Percentiles rank a stretch among this genome's conserved stretches.
phyloP scores from a whole-genome alignment of 2,113 vertebrate species.

The Microtus montanus region DNA sequence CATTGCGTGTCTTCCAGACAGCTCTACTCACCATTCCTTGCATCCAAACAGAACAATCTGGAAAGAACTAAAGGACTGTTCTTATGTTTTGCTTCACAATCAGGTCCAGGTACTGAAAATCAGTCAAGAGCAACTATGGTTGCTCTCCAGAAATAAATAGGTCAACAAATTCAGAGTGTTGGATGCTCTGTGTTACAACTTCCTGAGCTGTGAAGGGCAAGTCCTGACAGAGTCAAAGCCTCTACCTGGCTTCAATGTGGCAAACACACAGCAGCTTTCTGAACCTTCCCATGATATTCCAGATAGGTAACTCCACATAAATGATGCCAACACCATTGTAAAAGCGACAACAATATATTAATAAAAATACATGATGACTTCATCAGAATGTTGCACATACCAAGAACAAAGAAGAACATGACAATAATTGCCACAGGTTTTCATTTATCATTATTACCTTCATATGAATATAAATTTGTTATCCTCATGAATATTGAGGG shows the following conservation, averaged over 20 bases:
- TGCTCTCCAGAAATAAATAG: slow-evolving; percentile 94
- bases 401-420: slow-evolving; percentile 87
- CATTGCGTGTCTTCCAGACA: slow-evolving; percentile 75
- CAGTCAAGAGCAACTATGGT: slow-evolving; percentile 93
- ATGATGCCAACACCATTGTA: slow-evolving; percentile 85
- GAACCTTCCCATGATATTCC: slow-evolving; percentile 89
- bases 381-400: slow-evolving; percentile 88
- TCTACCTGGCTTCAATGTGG: slow-evolving; percentile 79
- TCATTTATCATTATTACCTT: slow-evolving; percentile 96
- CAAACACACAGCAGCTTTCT: slow-evolving; percentile 84
- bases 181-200: slow-evolving; percentile 85
- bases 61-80: slow-evolving; percentile 75
- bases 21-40: slow-evolving; percentile 67
- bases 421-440: slow-evolving; percentile 90
- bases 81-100: slow-evolving; percentile 85
- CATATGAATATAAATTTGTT: slow-evolving; percentile 88
- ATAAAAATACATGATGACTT: slow-evolving; percentile 86
- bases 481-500: slow-evolving; percentile 87
- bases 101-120: slow-evolving; percentile 93
- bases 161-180: slow-evolving; percentile 80
- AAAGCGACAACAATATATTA: slow-evolving; percentile 79
- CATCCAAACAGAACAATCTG: slow-evolving; percentile 67
- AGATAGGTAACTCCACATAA: slow-evolving; percentile 90
- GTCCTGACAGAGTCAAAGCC: slow-evolving; percentile 39
- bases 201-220: slow-evolving; percentile 86